phyloP scores from a whole-genome alignment of 1,140 invertebrate genomes.

The Nymphalis io region DNA sequence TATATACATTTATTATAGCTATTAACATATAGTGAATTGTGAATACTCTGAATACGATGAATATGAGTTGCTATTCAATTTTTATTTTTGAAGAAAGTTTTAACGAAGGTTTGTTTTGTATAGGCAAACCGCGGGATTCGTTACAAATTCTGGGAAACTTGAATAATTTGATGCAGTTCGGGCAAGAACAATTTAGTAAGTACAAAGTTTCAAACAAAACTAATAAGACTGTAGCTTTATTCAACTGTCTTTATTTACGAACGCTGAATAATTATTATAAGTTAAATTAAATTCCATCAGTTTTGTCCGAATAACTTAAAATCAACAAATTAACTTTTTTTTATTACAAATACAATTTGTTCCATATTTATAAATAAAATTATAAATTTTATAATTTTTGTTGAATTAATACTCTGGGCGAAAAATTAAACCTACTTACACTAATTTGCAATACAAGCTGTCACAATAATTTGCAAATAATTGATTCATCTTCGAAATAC shows the following conservation, averaged over 20 bases:
- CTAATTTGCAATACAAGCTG: too few species aligned
- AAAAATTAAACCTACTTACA: too few species aligned
- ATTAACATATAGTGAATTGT: too few species aligned
- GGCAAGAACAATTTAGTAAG: constrained; percentile 67
- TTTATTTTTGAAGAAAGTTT: background rate
- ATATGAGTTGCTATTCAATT: too few species aligned
- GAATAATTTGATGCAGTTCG: constrained; percentile 65
- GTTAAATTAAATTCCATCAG: constrained; percentile 5
- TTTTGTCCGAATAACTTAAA: background rate
- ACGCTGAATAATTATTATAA: constrained; percentile 13
- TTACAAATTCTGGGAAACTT: constrained; percentile 65
- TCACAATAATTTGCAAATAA: background rate
- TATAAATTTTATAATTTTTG: too few species aligned
- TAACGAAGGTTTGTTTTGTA: constrained; percentile 15
- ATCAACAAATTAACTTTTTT: background rate
- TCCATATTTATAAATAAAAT: too few species aligned
- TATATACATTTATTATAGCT: too few species aligned
- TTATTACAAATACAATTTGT: too few species aligned
- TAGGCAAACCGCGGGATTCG: constrained; percentile 66
- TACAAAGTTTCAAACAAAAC: constrained; percentile 23
- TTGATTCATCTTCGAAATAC: too few species aligned
- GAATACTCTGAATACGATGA: too few species aligned
- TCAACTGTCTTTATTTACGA: constrained; percentile 11
- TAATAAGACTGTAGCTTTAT: constrained; percentile 8
- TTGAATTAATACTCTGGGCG: too few species aligned